Evolutionary conservation across 2,113 vertebrate genomes (phyloP).

Genomic region (Neodontobutis hainanensis): DNA sequence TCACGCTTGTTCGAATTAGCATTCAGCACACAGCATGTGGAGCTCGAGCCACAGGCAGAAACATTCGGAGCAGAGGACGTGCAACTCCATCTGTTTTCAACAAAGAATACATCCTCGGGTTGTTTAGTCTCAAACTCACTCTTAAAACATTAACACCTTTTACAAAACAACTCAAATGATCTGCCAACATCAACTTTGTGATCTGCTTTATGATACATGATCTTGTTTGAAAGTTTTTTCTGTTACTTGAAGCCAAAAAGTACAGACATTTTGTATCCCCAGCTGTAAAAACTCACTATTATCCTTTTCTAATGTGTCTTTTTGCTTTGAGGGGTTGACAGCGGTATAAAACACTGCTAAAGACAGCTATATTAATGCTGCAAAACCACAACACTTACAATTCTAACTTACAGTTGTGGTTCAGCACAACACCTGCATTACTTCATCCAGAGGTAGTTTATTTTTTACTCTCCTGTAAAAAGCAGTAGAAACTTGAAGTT

Average conservation of each 20-base stretch:
- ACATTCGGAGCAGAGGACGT: not conserved
- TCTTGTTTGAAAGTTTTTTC: not conserved
- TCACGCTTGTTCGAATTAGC: conserved; percentile 17
- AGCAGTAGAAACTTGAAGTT: no score
- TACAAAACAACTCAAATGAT: not conserved
- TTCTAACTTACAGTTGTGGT: no score
- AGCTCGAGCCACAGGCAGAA: conserved; percentile 1
- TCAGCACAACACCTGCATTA: no score
- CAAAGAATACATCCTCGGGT: not conserved
- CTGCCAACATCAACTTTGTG: not conserved
- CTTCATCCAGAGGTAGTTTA: no score
- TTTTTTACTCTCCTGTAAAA: no score
- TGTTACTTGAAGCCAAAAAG: not conserved
- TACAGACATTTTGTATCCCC: not conserved
- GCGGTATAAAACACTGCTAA: no score
- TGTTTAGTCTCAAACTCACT: not conserved
- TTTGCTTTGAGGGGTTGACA: not conserved
- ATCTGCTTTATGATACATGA: no score
- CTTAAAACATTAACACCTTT: not conserved
- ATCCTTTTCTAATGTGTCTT: not conserved
- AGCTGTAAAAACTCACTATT: not conserved
- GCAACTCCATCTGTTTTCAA: not conserved
- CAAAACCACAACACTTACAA: no score
- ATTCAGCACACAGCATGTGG: not conserved
- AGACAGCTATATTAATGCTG: no score